These are phyloP conservation scores for Druon quercuslanigerum DNA, from an alignment of 1,140 invertebrate species.

Conservation along the genomic window DNA sequence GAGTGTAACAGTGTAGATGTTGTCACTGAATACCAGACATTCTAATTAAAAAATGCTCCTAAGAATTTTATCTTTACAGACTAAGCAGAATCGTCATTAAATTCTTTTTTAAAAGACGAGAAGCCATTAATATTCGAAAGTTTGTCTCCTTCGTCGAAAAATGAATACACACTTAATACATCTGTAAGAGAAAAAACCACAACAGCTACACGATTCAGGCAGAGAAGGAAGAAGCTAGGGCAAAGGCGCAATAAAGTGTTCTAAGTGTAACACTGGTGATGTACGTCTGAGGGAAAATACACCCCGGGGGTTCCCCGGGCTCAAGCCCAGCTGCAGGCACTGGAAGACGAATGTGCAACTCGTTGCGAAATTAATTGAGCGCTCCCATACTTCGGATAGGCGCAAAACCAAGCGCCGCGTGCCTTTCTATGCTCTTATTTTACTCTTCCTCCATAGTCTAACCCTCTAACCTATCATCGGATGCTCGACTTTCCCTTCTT, in stretches of 20 bases:
- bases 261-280: conserved; percentile 56
- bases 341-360: conserved; percentile 55
- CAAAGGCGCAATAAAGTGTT: conserved; percentile 53
- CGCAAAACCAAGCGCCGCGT: conserved; percentile 39
- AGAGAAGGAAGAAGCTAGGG: conserved; percentile 17
- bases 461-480: conserved; percentile 38
- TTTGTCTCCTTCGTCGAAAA: conserved; percentile 26
- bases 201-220: conserved; percentile 34
- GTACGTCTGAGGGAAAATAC: conserved; percentile 53
- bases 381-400: conserved; percentile 45
- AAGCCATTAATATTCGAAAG: conserved; percentile 25
- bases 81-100: conserved; percentile 16
- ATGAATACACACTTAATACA: conserved; percentile 31
- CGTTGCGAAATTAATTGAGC: conserved; percentile 54
- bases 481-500: conserved; percentile 44
- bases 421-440: conserved; percentile 38
- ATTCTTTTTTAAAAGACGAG: background rate
- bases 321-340: conserved; percentile 48
- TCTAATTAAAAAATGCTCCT: background rate
- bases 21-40: no score
- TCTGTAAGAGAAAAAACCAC: conserved; percentile 32
- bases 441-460: conserved; percentile 42
- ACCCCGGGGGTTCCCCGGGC: conserved; percentile 47
- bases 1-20: no score
- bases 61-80: background rate